A percentile compares a stretch with the other conserved stretches of the same genome.
Evolutionary conservation across 2,797 vertebrate species (phyloP).

Genomic region (Varecia variegata): DNA sequence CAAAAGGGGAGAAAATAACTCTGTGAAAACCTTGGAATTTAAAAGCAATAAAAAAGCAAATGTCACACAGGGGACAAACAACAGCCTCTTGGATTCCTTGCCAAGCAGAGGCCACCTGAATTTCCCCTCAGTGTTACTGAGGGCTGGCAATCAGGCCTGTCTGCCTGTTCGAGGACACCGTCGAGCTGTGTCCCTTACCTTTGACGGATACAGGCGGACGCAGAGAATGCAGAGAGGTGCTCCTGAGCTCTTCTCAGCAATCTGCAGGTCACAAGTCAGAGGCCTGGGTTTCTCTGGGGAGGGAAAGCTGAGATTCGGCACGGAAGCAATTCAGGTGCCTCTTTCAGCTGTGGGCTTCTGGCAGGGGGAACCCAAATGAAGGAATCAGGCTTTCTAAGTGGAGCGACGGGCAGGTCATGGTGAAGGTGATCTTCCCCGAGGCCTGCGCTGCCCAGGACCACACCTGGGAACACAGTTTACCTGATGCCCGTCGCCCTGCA

Average conservation of each 20-base stretch:
- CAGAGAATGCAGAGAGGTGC: neutral
- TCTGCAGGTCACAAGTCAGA: neutral
- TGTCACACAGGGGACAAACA: slow-evolving; percentile 20
- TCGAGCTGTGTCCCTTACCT: neutral
- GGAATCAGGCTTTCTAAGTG: neutral
- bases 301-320: neutral
- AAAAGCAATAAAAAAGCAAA: slow-evolving; percentile 37
- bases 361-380: neutral
- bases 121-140: neutral
- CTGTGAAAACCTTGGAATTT: slow-evolving; percentile 21
- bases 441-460: neutral
- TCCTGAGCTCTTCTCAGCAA: neutral
- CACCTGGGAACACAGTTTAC: neutral
- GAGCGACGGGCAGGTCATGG: neutral
- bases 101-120: neutral
- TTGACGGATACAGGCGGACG: neutral
- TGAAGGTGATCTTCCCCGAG: neutral
- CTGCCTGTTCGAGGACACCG: neutral
- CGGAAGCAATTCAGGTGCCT: neutral
- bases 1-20: neutral
- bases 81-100: neutral
- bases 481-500: neutral
- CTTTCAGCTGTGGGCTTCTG: neutral
- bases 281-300: neutral
- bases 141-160: neutral